phyloP scores from a whole-genome alignment of 92 coral and sea anemone species.

The Epizoanthus ramosus region DNA sequence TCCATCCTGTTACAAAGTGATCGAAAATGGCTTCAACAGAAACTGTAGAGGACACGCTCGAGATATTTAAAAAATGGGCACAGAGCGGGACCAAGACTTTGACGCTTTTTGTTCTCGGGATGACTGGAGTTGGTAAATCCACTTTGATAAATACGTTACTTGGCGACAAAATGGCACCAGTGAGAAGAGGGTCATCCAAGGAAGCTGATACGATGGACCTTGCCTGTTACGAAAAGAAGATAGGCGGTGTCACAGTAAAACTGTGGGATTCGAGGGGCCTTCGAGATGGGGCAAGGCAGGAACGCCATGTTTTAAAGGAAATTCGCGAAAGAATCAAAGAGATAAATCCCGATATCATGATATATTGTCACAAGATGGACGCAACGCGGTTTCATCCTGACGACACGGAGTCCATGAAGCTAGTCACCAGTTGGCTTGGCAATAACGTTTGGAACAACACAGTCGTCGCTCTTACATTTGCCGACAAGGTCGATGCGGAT shows the following conservation, averaged over 20 bases:
- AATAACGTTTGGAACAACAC: background rate
- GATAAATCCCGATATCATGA: background rate
- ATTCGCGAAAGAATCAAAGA: background rate
- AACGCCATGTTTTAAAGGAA: background rate
- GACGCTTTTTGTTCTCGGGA: background rate
- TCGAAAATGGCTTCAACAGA: background rate
- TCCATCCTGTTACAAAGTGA: too few relatives aligned
- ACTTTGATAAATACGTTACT: conserved; percentile 1
- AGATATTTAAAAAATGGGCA: background rate
- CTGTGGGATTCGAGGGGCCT: conserved; percentile 7
- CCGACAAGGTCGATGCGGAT: background rate
- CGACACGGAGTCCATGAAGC: background rate
- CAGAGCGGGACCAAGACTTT: background rate
- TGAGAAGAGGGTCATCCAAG: background rate
- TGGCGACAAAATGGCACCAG: background rate
- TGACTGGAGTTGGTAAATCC: background rate
- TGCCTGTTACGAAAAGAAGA: background rate
- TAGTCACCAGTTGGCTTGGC: background rate
- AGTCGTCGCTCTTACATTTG: conserved; percentile 4
- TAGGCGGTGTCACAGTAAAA: background rate
- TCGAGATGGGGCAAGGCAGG: background rate
- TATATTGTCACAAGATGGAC: conserved; percentile 5
- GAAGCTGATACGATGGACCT: background rate
- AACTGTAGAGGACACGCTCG: background rate
- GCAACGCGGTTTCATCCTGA: background rate